Evolutionary conservation across 2,888 invertebrate species (phyloP).

Genomic region (Cristatella mucedo): DNA sequence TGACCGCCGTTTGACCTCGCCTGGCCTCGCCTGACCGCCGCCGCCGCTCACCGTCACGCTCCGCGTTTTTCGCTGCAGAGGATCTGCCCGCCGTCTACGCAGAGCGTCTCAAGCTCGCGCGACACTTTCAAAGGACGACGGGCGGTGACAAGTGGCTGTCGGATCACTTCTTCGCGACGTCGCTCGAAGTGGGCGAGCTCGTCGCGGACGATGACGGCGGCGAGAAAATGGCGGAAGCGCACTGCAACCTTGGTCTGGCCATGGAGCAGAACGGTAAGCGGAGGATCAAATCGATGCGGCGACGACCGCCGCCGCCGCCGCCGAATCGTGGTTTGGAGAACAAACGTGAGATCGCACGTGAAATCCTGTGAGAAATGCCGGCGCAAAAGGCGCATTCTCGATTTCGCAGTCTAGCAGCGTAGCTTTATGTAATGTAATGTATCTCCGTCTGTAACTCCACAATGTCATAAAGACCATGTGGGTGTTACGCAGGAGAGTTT

Average conservation of each 20-base stretch:
- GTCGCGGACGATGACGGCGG: constrained; percentile 20
- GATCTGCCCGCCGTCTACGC: constrained; percentile 11
- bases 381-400: too few species aligned
- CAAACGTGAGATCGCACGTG: too few species aligned
- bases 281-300: background rate
- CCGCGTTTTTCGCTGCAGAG: background rate
- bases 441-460: too few species aligned
- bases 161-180: constrained; percentile 32
- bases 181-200: constrained; percentile 21
- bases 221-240: constrained; percentile 28
- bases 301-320: too few species aligned
- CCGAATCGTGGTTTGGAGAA: too few species aligned
- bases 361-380: too few species aligned
- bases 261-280: constrained; percentile 29
- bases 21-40: too few species aligned
- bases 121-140: constrained; percentile 23
- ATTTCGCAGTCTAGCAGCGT: too few species aligned
- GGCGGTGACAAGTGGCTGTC: constrained; percentile 32
- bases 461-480: too few species aligned
- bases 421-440: too few species aligned
- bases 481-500: too few species aligned
- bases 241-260: constrained; percentile 33
- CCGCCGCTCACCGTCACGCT: background rate
- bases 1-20: too few species aligned
- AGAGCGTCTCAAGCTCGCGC: constrained; percentile 26